Evolutionary conservation across 2,888 invertebrate genomes (phyloP), one percentile per base, ranked within the genome.

Genomic region (Caradrina clavipalpis): DNA sequence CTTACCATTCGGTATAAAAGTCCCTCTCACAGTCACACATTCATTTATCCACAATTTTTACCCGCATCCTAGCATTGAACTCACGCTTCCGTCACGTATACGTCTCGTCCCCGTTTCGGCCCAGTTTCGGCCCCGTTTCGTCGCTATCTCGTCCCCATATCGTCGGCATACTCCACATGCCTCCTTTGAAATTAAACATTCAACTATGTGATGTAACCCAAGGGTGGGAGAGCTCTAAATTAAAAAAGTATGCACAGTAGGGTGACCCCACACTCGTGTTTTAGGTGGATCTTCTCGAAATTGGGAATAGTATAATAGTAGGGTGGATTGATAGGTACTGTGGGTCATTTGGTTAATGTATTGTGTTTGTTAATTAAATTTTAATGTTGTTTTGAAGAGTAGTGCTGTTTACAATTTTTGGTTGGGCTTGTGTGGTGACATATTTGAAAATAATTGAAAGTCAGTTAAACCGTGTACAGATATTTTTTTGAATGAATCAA

Each of bases 131-230:
- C 19, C 73, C 31, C 65, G 11, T 64, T 42, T 47, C 55, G 42
- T 66, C 57, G 61, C 54, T 45, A 54, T 68, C 63, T 58, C 65
- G 68, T 68, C 19, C 73, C 42, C 65, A 11, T 68, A 15, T 65
- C 59, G 54, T 49, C 63, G 62, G 65, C 75, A 87, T 84, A 77
- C 72, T 81, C 79, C 60, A 78, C 80, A 72, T 84, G 76, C 82
- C 78, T 70, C 74, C 86, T 88, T 86, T 87, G 85, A 87, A 82
- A 87, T 86, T 85, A 85, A 80, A 68, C 83, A 75, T 78, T 73
- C 74, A 88, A 86, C 86, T 86, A 87, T 88, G 84, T 71, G 61
- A n/a, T 64, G 50, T 66, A 63, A 47, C 64, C 57, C 66, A 64
- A 56, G 69, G 78, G 69, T n/a, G 58, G 50, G 53, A 22, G 45